These are phyloP conservation scores for Diabrotica balteata DNA, from an alignment of 2,888 invertebrate species.

Conservation along the genomic window DNA sequence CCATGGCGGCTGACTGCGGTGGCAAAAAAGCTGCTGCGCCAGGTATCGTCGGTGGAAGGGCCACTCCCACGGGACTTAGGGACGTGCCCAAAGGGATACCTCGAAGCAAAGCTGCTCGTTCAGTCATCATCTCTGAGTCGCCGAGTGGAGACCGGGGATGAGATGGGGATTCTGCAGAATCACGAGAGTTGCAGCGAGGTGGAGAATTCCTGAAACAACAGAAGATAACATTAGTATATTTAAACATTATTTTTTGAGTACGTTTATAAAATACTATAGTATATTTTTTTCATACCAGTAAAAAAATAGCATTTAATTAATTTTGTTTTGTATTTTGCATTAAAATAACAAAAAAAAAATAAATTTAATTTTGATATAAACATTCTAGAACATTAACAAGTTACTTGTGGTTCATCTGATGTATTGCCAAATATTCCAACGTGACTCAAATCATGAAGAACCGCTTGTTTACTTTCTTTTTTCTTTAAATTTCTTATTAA, in stretches of 20 bases:
- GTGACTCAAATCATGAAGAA: no score
- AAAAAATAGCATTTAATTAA: not conserved
- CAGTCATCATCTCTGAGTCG: constrained; percentile 75
- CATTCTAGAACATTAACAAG: no score
- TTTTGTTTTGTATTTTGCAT: no score
- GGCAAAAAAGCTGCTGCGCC: constrained; percentile 73
- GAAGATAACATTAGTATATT: constrained; percentile 27
- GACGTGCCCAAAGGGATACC: constrained; percentile 66
- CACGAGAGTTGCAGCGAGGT: constrained; percentile 83
- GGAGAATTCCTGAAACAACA: constrained; percentile 77
- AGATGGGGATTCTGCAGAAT: constrained; percentile 70
- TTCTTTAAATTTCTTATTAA: no score
- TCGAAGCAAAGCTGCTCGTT: constrained; percentile 62
- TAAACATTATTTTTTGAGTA: not conserved
- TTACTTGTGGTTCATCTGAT: no score
- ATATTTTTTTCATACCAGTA: not conserved
- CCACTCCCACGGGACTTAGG: constrained; percentile 73
- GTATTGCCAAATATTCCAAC: no score
- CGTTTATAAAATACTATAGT: not conserved
- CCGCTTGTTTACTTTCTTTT: no score
- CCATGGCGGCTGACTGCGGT: constrained; percentile 83
- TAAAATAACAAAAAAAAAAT: no score
- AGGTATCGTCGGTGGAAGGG: constrained; percentile 72
- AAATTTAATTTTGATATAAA: no score
- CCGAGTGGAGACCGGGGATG: constrained; percentile 76